These are phyloP conservation scores for Mastomys natalensis DNA, from an alignment of 2,113 vertebrate genomes.

Conservation along the genomic window DNA sequence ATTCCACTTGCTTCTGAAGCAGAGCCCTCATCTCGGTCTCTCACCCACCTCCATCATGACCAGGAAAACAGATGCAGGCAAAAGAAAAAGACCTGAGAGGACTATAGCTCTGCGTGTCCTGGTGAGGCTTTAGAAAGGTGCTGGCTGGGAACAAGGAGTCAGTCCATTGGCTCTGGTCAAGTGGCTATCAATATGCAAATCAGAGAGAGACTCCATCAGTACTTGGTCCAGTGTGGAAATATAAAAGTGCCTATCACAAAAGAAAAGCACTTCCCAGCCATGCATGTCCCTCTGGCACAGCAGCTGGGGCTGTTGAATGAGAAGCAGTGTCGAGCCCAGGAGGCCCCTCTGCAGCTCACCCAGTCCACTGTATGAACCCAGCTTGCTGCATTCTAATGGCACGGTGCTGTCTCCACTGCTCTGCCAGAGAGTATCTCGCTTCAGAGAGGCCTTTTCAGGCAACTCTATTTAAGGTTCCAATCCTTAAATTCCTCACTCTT, in stretches of 20 bases:
- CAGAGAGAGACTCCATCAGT: neutral
- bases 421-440: neutral
- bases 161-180: neutral
- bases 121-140: neutral
- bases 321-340: neutral
- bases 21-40: no score
- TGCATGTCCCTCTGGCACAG: fast-evolving
- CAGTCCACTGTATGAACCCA: no score
- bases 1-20: fast-evolving
- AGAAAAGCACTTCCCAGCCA: neutral
- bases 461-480: fast-evolving
- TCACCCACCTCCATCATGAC: fast-evolving
- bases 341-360: neutral
- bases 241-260: neutral
- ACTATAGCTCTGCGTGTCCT: neutral
- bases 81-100: neutral
- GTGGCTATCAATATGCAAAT: neutral
- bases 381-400: fast-evolving
- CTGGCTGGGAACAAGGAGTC: neutral
- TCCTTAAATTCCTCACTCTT: fast-evolving
- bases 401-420: neutral
- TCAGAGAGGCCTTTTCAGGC: neutral
- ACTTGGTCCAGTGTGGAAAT: neutral
- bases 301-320: neutral
- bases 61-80: neutral